phyloP scores from a whole-genome alignment of 2,113 vertebrate species.

The Steatornis caripensis region DNA sequence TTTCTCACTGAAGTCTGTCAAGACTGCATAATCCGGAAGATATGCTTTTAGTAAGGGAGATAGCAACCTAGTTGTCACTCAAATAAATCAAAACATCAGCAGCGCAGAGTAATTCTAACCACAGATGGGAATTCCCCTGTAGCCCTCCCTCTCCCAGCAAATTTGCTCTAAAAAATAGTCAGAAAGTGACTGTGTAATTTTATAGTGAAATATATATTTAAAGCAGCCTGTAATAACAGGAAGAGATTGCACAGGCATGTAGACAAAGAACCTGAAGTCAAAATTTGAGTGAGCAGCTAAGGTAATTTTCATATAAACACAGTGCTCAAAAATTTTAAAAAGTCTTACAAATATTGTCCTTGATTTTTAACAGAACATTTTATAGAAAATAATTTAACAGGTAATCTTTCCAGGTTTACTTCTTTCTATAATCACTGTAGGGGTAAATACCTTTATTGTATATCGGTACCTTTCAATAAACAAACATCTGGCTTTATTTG shows the following conservation, averaged over 20 bases:
- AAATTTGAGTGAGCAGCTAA: neutral
- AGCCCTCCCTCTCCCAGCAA: neutral
- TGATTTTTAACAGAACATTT: neutral
- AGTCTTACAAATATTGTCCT: neutral
- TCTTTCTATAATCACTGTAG: neutral
- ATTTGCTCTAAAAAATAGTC: neutral
- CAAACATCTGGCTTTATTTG: neutral
- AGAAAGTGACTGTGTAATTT: neutral
- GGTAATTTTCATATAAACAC: neutral
- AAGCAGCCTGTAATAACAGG: neutral
- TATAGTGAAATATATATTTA: neutral
- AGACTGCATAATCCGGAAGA: neutral
- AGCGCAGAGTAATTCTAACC: neutral
- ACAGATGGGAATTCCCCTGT: neutral
- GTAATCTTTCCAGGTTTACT: neutral
- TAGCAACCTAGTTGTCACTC: neutral
- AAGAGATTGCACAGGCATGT: fast-evolving
- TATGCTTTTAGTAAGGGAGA: neutral
- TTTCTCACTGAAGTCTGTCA: neutral
- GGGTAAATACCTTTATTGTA: neutral
- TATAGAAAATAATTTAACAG: neutral
- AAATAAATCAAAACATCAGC: neutral
- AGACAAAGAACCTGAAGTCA: neutral
- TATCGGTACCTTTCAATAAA: neutral
- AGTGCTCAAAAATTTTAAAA: neutral